Percentiles rank a stretch among this genome's conserved stretches.
Conservation (phyloP, 2,888 invertebrate genomes). For the Frankliniella intonsa region DNA sequence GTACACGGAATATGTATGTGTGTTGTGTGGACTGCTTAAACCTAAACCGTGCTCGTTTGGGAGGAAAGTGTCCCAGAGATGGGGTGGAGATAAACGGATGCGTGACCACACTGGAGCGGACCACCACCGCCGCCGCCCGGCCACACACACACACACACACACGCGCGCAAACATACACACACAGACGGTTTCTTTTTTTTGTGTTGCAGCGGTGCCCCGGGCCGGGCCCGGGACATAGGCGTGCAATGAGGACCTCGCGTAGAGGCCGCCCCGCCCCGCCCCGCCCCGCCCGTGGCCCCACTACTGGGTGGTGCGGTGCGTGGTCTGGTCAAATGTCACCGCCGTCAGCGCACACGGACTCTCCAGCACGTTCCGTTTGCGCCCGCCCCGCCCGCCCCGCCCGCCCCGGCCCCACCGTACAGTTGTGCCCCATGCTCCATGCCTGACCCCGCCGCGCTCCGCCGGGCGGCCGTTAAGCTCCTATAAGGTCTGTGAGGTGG, state of each 20-base stretch:
- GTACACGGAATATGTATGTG: background rate
- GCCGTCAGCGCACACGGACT: background rate
- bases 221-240: background rate
- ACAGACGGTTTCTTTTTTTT: background rate
- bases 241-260: too few species aligned
- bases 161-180: background rate
- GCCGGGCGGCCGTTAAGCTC: background rate
- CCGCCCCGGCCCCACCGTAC: too few species aligned
- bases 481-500: too few species aligned
- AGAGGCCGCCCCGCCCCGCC: too few species aligned
- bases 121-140: background rate
- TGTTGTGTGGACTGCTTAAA: background rate
- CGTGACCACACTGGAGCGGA: conserved; percentile 7
- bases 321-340: conserved; percentile 19
- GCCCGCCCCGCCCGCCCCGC: too few species aligned
- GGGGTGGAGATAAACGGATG: conserved; percentile 3
- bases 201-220: background rate
- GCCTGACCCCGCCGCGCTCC: too few species aligned
- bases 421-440: too few species aligned
- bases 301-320: background rate
- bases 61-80: conserved; percentile 24
- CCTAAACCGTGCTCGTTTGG: conserved; percentile 17
- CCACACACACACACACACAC: background rate
- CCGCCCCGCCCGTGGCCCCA: too few species aligned
- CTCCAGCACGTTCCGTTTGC: too few species aligned